Evolutionary conservation across 2,113 vertebrate species (phyloP), one percentile per base, ranked within the genome.

Genomic region (Pseudopodoces humilis): DNA sequence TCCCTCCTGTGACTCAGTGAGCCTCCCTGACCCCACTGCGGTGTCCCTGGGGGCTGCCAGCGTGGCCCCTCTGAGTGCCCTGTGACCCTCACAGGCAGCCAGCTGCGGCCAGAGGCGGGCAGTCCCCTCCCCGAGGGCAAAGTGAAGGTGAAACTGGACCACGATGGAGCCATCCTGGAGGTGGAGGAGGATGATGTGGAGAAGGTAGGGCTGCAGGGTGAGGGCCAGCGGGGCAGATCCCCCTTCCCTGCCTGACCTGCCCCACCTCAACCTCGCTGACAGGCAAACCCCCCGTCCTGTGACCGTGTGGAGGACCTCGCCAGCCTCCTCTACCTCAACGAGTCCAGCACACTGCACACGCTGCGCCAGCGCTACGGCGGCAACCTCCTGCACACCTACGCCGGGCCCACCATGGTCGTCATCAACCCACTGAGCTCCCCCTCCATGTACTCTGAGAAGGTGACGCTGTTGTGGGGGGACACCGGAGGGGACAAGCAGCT

Each of bases 361-460:
- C 96, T 99, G 91, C 98, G 99, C 67, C 99, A 99, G 96, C 99
- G 99, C 87, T 99, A 99, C 0, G 99, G 99, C 0, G 98, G 98
- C 44, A 99, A 99, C 98, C 98, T 99, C 92, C 98, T 98, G 81
- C 98, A 99, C 97, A 99, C 99, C 6, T 98, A 99, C 2, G 98
- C 99, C 0, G 99, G 99, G 59, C 97, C 98, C 92, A 98, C 98
- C 98, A 98, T 99, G 98, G 98, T 99, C 24, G 96, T 99, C 96
- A 97, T 99, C 96, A 99, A 99, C 98, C 99, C 99, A 9, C 98
- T 99, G 33, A 99, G 99, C 94, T 98, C 99, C 19, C 99, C 99
- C 1, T 99, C 99, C 58, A 98, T 99, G 98, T 99, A 99, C 97
- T 99, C 99, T 0, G 99, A 99, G 97, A 99, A 99, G 99, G 99